Base-by-base conservation (phyloP, 2,888 invertebrate genomes). In the Eupithecia subumbrata region DNA sequence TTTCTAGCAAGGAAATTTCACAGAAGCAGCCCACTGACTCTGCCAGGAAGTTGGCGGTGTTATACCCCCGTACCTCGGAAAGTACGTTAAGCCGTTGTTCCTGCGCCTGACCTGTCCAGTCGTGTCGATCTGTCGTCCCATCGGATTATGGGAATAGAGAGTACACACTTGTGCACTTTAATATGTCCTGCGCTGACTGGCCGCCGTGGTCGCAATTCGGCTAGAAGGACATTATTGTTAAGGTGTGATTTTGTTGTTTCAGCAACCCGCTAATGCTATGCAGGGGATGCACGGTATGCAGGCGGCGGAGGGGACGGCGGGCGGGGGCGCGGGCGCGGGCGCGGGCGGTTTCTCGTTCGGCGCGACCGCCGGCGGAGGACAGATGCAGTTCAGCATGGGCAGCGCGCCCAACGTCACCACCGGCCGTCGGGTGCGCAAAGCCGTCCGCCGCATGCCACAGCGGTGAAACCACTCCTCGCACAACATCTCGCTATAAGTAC, bases 361-460 rank as follows among this genome's bases (percentile, higher is more conserved):
- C 60, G 84, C 56, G 18, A 82, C 40, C 69, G 25, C 63, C 81
- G 5, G 82, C 2, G 34, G 56, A 3, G 60, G 86, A 1, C 88
- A 86, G 30, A 87, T 91, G n/a, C 69, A 84, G 11, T 84, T 93
- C 82, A 89, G 80, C 79, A 90, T 94, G 84, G 93, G 94, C 76
- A 91, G 87, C 72, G 88, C 87, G 60, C 88, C 87, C 63, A 69
- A 40, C 48, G 78, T 79, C 72, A 74, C 78, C 34, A 78, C 72
- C 48, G 87, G 93, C 0, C 90, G 92, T 0, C 89, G 91, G 71
- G 81, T 92, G 43, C 87, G 91, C 75, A 92, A 89, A 75, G 93
- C 92, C 0, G 87, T 92, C 5, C 90, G 93, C n/a, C 84, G 92
- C 64, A 89, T 86, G 66, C 84, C 86, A 11, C 90, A 81, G 66